Evolutionary conservation across 2,113 vertebrate genomes (phyloP), one percentile per base, ranked within the genome.

Genomic region (Recurvirostra avosetta): DNA sequence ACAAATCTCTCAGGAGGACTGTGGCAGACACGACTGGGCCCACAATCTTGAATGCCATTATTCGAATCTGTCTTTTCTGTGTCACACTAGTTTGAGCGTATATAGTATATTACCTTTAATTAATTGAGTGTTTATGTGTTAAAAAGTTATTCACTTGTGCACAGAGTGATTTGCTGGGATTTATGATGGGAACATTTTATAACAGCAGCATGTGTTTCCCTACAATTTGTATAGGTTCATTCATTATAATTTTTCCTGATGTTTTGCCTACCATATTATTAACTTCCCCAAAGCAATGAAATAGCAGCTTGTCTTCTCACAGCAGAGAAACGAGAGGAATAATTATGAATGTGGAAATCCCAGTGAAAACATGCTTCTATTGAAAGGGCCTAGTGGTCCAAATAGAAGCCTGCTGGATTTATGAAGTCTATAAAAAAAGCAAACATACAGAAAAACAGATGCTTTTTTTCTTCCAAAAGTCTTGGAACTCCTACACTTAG

Each of bases 181-280:
- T 98, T 98, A 98, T 96, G 97, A 97, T 97, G 96, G 98, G 98
- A 98, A 98, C 97, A 87, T 98, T 98, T 98, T 96, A 98, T 98
- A 98, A 98, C 94, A 98, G 98, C 95, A 74, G 96, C 95, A 96
- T 98, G 97, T 98, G 98, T 98, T 98, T 98, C 97, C 97, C 92
- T 97, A 92, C 79, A 93, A 98, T 98, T 97, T 98, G 98, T 98
- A 98, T 98, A 97, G 98, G 98, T 98, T 98, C 98, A 98, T 98
- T 98, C 98, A 98, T 98, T 98, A 98, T 98, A 98, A 98, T 98
- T 98, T 98, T 98, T 98, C 98, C 98, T 98, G 98, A 98, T 98
- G 98, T 98, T 98, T 98, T 98, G 98, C 98, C 98, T 98, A 98
- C 98, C 97, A 98, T 98, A 98, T 98, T 98, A 98, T 98, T 98